A percentile compares a stretch with the other conserved stretches of the same genome.
Evolutionary conservation across 2,888 invertebrate genomes (phyloP).

Genomic region (Sericinus montela): DNA sequence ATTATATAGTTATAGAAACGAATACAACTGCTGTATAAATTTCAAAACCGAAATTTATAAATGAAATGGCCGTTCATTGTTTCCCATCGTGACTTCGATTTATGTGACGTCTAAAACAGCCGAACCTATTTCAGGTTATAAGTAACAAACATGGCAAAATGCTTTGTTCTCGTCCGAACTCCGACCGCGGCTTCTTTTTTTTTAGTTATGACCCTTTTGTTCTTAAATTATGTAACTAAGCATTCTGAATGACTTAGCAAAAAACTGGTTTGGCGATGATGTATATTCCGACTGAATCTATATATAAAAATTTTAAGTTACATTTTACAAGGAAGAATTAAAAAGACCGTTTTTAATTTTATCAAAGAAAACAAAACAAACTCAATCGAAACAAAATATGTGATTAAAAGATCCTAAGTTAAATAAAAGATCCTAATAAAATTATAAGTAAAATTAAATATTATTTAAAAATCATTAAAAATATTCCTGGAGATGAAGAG

Average conservation of each 20-base stretch:
- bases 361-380: too few species aligned
- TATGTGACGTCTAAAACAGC: slow-evolving; percentile 67
- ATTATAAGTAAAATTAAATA: too few species aligned
- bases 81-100: slow-evolving; percentile 61
- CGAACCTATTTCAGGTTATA: slow-evolving; percentile 50
- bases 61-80: slow-evolving; percentile 58
- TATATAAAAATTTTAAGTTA: too few species aligned
- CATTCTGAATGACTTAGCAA: slow-evolving; percentile 48
- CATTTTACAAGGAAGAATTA: too few species aligned
- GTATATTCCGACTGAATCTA: slow-evolving; percentile 33
- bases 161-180: slow-evolving; percentile 61
- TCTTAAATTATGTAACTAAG: slow-evolving; percentile 67
- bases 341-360: too few species aligned
- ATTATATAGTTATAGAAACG: too few species aligned
- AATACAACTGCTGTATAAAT: not conserved
- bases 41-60: slow-evolving; percentile 18
- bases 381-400: too few species aligned
- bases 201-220: slow-evolving; percentile 60
- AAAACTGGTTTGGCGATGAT: slow-evolving; percentile 49
- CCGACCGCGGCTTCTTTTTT: slow-evolving; percentile 49
- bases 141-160: slow-evolving; percentile 57
- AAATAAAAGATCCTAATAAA: too few species aligned
- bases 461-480: too few species aligned
- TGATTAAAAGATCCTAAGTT: too few species aligned
- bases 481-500: too few species aligned